Conservation (phyloP, 2,888 invertebrate genomes). For the Tetragonisca angustula region DNA sequence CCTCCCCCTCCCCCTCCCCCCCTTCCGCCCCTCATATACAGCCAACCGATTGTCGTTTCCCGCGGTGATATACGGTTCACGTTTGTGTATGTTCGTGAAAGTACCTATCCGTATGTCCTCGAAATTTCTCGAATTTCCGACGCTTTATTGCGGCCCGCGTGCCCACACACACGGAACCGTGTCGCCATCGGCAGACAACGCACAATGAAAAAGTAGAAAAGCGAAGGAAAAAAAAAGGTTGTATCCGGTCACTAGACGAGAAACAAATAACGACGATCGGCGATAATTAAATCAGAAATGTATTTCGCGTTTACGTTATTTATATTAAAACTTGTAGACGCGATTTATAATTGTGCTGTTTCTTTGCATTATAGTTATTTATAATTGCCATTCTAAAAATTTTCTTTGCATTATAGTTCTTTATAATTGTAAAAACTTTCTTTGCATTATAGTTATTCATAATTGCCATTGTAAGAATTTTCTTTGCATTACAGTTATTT, state of each 20-base stretch:
- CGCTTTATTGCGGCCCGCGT: slow-evolving; percentile 4
- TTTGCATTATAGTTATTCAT: no score
- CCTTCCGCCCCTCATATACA: slow-evolving; percentile 19
- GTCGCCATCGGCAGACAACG: background rate
- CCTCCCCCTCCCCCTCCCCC: background rate
- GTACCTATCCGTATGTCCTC: slow-evolving; percentile 10
- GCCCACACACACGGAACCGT: background rate
- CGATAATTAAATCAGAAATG: background rate
- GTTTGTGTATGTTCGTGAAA: slow-evolving; percentile 7
- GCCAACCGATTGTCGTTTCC: slow-evolving; percentile 57
- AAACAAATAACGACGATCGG: background rate
- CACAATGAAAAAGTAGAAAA: background rate
- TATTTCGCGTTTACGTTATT: no score
- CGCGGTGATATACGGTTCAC: slow-evolving; percentile 32
- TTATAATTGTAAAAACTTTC: no score
- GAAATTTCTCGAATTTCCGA: slow-evolving; percentile 43
- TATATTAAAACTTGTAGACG: background rate
- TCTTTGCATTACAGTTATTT: no score
- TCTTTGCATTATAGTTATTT: no score
- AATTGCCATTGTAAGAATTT: no score
- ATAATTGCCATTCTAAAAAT: no score
- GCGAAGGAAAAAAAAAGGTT: background rate
- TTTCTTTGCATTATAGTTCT: no score
- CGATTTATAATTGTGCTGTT: background rate
- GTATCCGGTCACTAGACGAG: background rate